Conservation (phyloP, 2,797 vertebrate species). For the Sebastes taczanowskii region DNA sequence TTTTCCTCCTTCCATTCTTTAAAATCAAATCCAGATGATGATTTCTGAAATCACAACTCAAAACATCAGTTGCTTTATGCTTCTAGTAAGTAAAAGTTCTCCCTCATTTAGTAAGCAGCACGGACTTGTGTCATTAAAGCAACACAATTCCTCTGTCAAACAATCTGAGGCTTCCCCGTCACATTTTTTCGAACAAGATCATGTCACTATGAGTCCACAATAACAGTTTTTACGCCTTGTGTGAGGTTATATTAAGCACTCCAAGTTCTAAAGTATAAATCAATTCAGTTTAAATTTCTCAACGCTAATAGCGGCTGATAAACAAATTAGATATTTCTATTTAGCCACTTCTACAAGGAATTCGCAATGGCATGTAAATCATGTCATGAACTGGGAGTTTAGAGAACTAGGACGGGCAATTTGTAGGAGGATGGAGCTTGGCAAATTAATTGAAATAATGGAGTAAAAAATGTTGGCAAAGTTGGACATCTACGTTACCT, state of each 20-base stretch:
- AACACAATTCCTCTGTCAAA: no score
- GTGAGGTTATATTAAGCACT: conserved; percentile 38
- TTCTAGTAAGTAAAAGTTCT: no score
- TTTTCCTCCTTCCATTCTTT: not conserved
- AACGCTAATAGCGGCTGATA: conserved; percentile 28
- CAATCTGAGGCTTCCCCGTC: no score
- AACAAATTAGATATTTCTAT: conserved; percentile 43
- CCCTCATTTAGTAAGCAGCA: no score
- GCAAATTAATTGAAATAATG: not conserved
- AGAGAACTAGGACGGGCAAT: not conserved
- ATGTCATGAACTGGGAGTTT: not conserved
- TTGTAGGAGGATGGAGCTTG: not conserved
- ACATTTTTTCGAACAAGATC: no score
- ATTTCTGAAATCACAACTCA: not conserved
- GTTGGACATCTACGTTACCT: not conserved
- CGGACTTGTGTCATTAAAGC: fast-evolving
- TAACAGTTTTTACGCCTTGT: no score
- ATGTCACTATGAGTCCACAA: no score
- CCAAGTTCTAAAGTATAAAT: conserved; percentile 34
- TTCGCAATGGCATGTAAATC: not conserved
- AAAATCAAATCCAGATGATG: not conserved
- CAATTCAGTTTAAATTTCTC: conserved; percentile 42
- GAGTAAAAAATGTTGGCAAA: not conserved
- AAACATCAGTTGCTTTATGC: not conserved
- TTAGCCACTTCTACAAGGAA: conserved; percentile 18